Percentiles rank a stretch among this genome's conserved stretches.
Conservation (phyloP, 2,888 invertebrate genomes). For the Ceramica pisi region DNA sequence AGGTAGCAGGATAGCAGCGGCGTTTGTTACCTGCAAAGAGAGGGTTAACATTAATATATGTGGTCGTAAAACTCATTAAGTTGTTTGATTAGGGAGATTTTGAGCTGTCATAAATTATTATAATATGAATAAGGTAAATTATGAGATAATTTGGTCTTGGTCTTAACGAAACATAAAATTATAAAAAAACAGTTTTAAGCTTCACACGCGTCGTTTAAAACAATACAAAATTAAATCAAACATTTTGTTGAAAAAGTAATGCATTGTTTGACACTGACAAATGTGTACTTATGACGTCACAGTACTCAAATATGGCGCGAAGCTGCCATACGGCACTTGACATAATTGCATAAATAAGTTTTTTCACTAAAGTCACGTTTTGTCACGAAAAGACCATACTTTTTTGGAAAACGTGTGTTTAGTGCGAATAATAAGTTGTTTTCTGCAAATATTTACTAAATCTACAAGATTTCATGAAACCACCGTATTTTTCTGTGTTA, state of each 20-base stretch:
- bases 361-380: constrained; percentile 27
- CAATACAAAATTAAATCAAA: constrained; percentile 11
- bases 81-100: constrained; percentile 23
- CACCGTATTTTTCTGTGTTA: neutral
- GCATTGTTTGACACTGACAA: constrained; percentile 49
- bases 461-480: neutral
- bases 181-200: constrained; percentile 1
- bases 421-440: constrained; percentile 7
- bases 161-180: neutral
- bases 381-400: neutral
- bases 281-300: constrained; percentile 39
- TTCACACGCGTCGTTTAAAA: constrained; percentile 12
- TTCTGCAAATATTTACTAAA: constrained; percentile 38
- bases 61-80: constrained; percentile 51
- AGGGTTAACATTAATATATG: constrained; percentile 45
- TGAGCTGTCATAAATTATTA: constrained; percentile 19
- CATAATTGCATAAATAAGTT: constrained; percentile 26
- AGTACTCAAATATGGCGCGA: constrained; percentile 40
- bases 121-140: constrained; percentile 6
- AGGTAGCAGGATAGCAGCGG: constrained; percentile 42
- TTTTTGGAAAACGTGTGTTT: neutral
- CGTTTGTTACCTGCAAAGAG: constrained; percentile 69
- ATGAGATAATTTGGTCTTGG: constrained; percentile 10
- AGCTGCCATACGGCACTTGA: constrained; percentile 33
- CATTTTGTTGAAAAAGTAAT: constrained; percentile 37